Base-by-base conservation (phyloP, 2,113 vertebrate species). In the Thunnus maccoyii region DNA sequence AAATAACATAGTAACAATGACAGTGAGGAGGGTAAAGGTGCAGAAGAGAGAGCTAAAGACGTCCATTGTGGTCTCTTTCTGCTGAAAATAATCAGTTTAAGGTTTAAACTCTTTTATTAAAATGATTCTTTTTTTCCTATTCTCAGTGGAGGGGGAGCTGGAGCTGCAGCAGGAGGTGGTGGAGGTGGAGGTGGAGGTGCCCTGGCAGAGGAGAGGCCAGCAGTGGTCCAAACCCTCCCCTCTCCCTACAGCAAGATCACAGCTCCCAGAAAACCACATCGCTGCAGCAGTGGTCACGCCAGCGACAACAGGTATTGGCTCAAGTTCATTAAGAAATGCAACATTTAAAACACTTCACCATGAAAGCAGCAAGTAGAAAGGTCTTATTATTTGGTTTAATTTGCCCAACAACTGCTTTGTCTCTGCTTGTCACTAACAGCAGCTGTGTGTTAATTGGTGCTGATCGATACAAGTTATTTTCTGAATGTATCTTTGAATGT, bases 211-310 rank as follows among this genome's bases (percentile, higher is more conserved):
- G 97, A 98, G 84, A 96, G 86, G 80, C 88, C 95, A 52, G 56
- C 94, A 12, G 83, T 89, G n/a, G 91, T 95, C n/a, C 96, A 95
- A 82, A 91, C 95, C 9, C 94, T 99, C 56, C 98, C 98, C 1
- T 99, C 98, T 0, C 98, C 98, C 22, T 99, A 99, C 94, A 99
- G 98, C 94, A 99, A 99, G 92, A 95, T 99, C 80, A 99, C 98
- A 0, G 97, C 98, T 1, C 98, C 98, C 0, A 94, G 98, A 66
- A 96, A 96, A 83, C 96, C 98, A 0, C 97, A 99, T 61, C 96
- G 97, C 68, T 99, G 98, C 92, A 99, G 98, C 94, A 99, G 98
- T 0, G 98, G 98, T 5, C 98, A 99, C 0, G 98, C 97, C 4
- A 99, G 98, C 0, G 98, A 99, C 95, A 99, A 94, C 92, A 94